phyloP scores from a whole-genome alignment of 2,797 vertebrate species.

The Gadopsis bispinosus region DNA sequence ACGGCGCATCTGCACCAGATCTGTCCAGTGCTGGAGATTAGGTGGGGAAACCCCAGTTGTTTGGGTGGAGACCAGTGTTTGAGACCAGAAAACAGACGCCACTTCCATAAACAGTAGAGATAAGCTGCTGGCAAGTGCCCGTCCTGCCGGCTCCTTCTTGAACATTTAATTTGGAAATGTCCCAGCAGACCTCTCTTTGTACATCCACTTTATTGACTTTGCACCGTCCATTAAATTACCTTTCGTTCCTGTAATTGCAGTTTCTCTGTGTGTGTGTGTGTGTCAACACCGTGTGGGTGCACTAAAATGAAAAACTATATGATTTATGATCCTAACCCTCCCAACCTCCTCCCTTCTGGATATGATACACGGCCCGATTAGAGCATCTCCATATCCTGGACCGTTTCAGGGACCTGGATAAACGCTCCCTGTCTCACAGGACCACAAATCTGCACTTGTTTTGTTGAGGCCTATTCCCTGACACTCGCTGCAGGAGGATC shows the following conservation, averaged over 20 bases:
- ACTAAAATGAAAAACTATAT: constrained; percentile 40
- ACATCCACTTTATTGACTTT: constrained; percentile 32
- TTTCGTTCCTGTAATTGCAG: constrained; percentile 36
- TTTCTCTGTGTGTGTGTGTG: constrained; percentile 52
- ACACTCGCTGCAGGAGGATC: constrained; percentile 44
- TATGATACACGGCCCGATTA: constrained; percentile 51
- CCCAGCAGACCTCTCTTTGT: background rate
- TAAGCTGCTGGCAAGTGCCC: constrained; percentile 1
- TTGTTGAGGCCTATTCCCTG: constrained; percentile 19
- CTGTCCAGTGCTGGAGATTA: constrained; percentile 48
- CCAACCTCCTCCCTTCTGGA: constrained; percentile 22
- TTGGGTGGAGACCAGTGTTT: constrained; percentile 22
- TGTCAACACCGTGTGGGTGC: constrained; percentile 34
- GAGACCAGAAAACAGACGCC: constrained; percentile 35
- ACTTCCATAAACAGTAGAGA: constrained; percentile 7
- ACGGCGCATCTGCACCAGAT: constrained; percentile 17
- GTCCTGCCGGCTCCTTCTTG: background rate
- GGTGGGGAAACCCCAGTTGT: constrained; percentile 31
- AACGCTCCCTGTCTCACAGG: constrained; percentile 25
- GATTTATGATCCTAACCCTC: constrained; percentile 58
- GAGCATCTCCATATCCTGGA: constrained; percentile 32
- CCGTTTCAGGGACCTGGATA: constrained; percentile 48
- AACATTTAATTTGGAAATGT: background rate
- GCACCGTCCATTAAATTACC: constrained; percentile 34
- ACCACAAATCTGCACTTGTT: constrained; percentile 53